Conservation (phyloP, 2,797 vertebrate species). For the Graptemys geographica region DNA sequence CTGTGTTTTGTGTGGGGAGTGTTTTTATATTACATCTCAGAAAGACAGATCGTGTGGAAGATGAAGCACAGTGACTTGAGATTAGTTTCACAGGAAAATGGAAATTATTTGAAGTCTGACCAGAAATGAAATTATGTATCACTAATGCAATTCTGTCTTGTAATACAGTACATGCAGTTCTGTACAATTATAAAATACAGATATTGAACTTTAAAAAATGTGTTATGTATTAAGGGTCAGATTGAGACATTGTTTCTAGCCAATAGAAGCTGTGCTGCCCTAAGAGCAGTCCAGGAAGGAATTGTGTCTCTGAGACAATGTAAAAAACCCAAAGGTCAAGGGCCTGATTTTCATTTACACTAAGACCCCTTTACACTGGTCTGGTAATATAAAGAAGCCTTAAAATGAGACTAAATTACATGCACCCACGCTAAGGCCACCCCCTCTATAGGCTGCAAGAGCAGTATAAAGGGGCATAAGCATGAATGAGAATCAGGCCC, state of each 20-base stretch:
- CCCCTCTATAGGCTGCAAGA: background rate
- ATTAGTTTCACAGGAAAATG: slow-evolving; percentile 59
- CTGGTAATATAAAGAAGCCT: background rate
- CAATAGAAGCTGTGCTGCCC: background rate
- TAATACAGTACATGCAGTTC: slow-evolving; percentile 50
- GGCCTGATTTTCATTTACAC: background rate
- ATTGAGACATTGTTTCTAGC: background rate
- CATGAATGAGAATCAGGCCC: background rate
- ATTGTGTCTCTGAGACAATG: background rate
- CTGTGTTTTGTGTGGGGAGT: background rate
- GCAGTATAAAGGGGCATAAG: background rate
- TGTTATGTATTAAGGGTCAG: slow-evolving; percentile 33
- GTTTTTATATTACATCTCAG: slow-evolving; percentile 34
- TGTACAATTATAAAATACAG: slow-evolving; percentile 33
- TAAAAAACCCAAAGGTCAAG: background rate
- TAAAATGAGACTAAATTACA: background rate
- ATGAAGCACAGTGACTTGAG: slow-evolving; percentile 35
- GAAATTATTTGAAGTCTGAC: slow-evolving; percentile 56
- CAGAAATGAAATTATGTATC: slow-evolving; percentile 53
- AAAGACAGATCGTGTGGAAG: background rate
- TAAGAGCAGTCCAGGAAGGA: background rate
- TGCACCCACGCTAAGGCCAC: background rate
- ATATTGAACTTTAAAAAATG: background rate
- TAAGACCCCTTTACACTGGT: background rate
- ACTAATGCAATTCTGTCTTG: slow-evolving; percentile 58